Evolutionary conservation across 1,140 invertebrate genomes (phyloP).

Genomic region (Anastrepha ludens): DNA sequence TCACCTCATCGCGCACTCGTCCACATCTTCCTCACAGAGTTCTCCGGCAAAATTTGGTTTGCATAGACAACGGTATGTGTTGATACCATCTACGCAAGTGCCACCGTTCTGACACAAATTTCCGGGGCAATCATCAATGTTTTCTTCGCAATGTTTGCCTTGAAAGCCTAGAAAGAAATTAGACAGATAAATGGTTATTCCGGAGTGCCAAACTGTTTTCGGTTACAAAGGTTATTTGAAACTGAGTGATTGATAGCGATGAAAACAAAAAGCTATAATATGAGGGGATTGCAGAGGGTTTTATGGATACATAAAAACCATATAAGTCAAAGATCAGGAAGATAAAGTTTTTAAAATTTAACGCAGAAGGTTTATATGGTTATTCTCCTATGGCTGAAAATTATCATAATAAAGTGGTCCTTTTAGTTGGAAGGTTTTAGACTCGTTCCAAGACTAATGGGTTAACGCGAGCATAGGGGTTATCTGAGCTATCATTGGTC

Average conservation of each 20-base stretch:
- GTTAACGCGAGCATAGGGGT: no score
- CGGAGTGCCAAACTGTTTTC: neutral
- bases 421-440: no score
- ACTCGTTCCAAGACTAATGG: no score
- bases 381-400: no score
- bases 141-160: conserved; percentile 91
- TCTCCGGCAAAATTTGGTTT: conserved; percentile 90
- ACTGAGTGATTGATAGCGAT: neutral
- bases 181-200: neutral
- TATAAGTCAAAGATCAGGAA: no score
- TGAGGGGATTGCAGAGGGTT: no score
- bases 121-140: conserved; percentile 92
- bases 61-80: conserved; percentile 91
- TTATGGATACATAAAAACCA: no score
- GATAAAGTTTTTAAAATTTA: no score
- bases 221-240: neutral
- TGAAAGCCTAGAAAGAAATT: conserved; percentile 81
- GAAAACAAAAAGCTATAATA: neutral
- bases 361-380: no score
- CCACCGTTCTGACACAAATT: conserved; percentile 93
- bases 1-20: conserved; percentile 84
- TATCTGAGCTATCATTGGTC: no score
- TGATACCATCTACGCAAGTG: conserved; percentile 90
- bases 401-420: no score
- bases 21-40: conserved; percentile 87